Base-by-base conservation (phyloP, 2,113 vertebrate genomes). In the Tenrec ecaudatus region DNA sequence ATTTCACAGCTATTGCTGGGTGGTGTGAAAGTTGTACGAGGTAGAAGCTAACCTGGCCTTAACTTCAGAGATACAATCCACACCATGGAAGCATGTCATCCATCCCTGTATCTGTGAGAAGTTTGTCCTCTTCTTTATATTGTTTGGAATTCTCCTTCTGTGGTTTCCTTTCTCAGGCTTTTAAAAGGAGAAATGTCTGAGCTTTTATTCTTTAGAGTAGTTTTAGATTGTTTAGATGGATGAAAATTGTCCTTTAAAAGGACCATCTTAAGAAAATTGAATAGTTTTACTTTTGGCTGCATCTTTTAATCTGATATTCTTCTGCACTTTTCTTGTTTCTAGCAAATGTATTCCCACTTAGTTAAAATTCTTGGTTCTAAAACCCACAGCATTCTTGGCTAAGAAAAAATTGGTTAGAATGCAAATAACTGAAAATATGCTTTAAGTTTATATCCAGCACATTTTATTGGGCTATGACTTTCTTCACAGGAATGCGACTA, bases 371-470 rank as follows among this genome's bases (percentile, higher is more conserved):
- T 71, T 25, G 17, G 62, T 73, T 92, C 29, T 79, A 94, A 95
- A 94, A 83, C 82, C 91, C 62, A 76, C 57, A 25, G 23, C 31
- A 83, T 53, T 90, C 95, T 92, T 75, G 22, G 22, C 19, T 57
- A 84, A 73, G 58, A 96, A 86, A 90, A 96, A 84, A 33, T 47
- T 84, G 31, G n/a, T 78, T 64, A 23, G 95, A 94, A 95, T 90
- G 53, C 91, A 94, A 96, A 60, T 71, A 92, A 94, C 11, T 29
- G 95, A 83, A 68, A 95, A 38, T 31, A 75, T 94, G 82, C 82
- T 96, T 80, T 92, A 95, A 58, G 29, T 71, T 88, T 93, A 96
- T 27, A 96, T 91, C 69, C 95, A 97, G 95, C 77, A 94, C 62
- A 93, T 96, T 97, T 78, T 95, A 86, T 60, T 97, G 58, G 73